Percentiles rank a stretch among this genome's conserved stretches.
Conservation (phyloP, 1,140 invertebrate species). For the Neodiprion fabricii region DNA sequence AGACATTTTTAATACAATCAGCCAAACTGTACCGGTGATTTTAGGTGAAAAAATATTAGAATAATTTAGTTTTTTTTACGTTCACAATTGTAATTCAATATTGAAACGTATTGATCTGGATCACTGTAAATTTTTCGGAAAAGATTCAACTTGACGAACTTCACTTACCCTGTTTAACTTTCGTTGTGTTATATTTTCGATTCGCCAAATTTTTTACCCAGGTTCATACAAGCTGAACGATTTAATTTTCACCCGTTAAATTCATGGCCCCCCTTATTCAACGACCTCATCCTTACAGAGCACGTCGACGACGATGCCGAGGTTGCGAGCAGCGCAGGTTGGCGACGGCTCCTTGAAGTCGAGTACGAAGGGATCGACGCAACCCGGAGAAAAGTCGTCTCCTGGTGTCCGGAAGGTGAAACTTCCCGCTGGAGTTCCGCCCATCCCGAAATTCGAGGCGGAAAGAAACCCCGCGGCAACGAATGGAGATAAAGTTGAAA, state of each 20-base stretch:
- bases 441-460: slow-evolving; percentile 44
- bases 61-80: no score
- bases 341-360: slow-evolving; percentile 37
- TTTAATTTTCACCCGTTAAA: neutral
- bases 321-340: slow-evolving; percentile 22
- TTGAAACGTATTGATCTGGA: no score
- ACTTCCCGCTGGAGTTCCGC: slow-evolving; percentile 52
- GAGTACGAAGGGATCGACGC: slow-evolving; percentile 31
- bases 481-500: slow-evolving; percentile 21
- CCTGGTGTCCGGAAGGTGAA: slow-evolving; percentile 43
- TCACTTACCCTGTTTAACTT: no score
- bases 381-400: slow-evolving; percentile 43
- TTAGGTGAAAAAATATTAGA: no score
- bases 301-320: slow-evolving; percentile 33
- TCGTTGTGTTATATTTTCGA: no score
- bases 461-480: slow-evolving; percentile 35
- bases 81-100: no score
- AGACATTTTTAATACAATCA: no score
- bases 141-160: no score
- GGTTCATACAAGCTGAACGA: neutral
- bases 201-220: no score
- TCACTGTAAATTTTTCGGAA: no score
- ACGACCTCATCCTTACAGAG: slow-evolving; percentile 35
- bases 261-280: no score
- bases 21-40: no score